phyloP scores from a whole-genome alignment of 2,888 invertebrate species.

The Protonemura montana region DNA sequence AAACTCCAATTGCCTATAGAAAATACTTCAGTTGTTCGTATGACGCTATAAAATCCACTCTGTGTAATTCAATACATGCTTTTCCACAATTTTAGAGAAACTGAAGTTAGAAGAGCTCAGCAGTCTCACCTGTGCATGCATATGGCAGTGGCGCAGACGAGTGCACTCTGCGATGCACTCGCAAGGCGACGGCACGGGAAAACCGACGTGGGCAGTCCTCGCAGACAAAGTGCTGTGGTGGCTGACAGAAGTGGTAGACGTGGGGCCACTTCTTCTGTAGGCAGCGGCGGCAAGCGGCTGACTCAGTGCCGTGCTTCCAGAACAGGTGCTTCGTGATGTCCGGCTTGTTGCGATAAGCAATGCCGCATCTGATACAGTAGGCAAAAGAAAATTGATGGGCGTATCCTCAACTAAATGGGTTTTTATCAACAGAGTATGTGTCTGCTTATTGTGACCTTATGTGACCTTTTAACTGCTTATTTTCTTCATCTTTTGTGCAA shows the following conservation, averaged over 20 bases:
- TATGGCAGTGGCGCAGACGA: slow-evolving; percentile 71
- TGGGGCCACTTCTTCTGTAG: slow-evolving; percentile 92
- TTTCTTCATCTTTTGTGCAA: no score
- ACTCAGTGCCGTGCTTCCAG: slow-evolving; percentile 93
- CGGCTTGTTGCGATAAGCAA: slow-evolving; percentile 86
- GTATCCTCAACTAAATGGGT: no score
- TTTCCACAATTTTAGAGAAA: no score
- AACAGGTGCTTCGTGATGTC: slow-evolving; percentile 89
- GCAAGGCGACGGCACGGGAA: slow-evolving; percentile 77
- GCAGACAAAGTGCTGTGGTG: slow-evolving; percentile 78
- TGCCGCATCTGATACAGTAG: slow-evolving; percentile 84
- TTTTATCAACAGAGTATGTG: no score
- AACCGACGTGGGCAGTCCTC: slow-evolving; percentile 82
- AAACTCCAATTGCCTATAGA: no score
- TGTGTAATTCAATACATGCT: no score
- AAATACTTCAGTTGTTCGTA: no score
- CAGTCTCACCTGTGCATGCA: slow-evolving; percentile 61
- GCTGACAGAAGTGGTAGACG: slow-evolving; percentile 89
- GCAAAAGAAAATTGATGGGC: no score
- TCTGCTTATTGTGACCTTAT: no score
- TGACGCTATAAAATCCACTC: no score
- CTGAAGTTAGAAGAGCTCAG: no score
- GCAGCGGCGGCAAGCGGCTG: slow-evolving; percentile 83
- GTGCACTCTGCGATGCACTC: slow-evolving; percentile 85
- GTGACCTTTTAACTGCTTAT: no score